These are phyloP conservation scores for Reinhardtius hippoglossoides DNA, from an alignment of 2,113 vertebrate genomes.

Conservation along the genomic window DNA sequence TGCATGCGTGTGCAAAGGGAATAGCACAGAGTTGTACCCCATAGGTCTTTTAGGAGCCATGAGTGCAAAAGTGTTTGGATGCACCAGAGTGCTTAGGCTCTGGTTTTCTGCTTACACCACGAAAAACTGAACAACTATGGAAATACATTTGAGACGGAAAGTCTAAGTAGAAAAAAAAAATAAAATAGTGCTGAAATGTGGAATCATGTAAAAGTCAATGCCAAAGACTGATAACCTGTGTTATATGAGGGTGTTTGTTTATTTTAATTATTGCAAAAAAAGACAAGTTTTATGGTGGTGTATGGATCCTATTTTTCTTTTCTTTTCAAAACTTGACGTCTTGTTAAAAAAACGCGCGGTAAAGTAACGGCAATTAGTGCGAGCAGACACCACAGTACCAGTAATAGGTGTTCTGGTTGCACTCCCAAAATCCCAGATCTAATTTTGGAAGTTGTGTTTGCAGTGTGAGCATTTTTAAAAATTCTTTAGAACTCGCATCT, in stretches of 20 bases:
- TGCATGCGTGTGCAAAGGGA: slow-evolving; percentile 32
- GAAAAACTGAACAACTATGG: slow-evolving; percentile 34
- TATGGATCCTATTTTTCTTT: background rate
- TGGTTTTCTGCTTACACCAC: slow-evolving; percentile 37
- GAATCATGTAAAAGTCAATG: slow-evolving; percentile 8
- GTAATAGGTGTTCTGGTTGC: background rate
- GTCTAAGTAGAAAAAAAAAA: slow-evolving; percentile 2
- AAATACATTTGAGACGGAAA: slow-evolving; percentile 30
- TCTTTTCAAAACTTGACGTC: background rate
- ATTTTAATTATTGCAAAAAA: slow-evolving; percentile 11
- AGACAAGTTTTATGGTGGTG: background rate
- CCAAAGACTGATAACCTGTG: slow-evolving; percentile 1
- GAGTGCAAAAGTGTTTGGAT: slow-evolving; percentile 46
- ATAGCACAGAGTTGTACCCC: slow-evolving; percentile 44
- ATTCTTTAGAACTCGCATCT: slow-evolving; percentile 39
- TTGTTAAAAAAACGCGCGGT: slow-evolving; percentile 2
- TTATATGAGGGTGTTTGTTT: background rate
- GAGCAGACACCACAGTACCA: background rate
- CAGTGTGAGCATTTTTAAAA: slow-evolving; percentile 11
- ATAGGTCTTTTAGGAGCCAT: slow-evolving; percentile 53
- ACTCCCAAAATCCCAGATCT: slow-evolving; percentile 32
- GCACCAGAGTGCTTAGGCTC: slow-evolving; percentile 11
- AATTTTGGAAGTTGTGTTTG: background rate
- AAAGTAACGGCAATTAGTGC: slow-evolving; percentile 6
- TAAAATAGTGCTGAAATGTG: slow-evolving; percentile 18